A percentile compares a stretch with the other conserved stretches of the same genome.
Evolutionary conservation across 2,797 vertebrate genomes (phyloP).

Genomic region (Trichosurus vulpecula): DNA sequence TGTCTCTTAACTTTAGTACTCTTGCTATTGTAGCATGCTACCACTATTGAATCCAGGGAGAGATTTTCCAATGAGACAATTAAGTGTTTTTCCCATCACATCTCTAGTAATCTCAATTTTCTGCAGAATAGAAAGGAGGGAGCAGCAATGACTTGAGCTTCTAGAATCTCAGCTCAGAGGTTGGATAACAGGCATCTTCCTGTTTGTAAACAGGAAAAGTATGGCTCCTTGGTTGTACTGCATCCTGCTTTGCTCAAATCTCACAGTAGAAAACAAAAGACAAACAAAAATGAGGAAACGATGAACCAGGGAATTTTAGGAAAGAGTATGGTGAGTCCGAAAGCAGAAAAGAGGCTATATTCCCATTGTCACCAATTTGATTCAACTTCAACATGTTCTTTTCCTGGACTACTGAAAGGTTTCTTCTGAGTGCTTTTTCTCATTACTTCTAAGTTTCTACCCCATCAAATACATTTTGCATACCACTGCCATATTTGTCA

Average conservation of each 20-base stretch:
- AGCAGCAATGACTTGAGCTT: neutral
- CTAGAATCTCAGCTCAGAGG: neutral
- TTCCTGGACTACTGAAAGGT: too few species aligned
- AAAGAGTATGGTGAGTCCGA: neutral
- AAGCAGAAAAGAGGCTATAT: neutral
- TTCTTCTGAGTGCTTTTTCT: too few species aligned
- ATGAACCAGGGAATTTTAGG: neutral
- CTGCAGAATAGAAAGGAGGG: neutral
- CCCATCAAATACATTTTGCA: too few species aligned
- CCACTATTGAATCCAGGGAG: neutral
- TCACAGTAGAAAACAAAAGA: neutral
- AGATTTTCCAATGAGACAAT: neutral
- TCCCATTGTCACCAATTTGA: too few species aligned
- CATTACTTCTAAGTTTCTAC: too few species aligned
- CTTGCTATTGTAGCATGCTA: neutral
- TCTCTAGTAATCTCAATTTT: neutral
- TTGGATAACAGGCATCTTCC: neutral
- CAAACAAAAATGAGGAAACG: neutral
- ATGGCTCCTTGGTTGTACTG: neutral
- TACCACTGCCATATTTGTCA: too few species aligned
- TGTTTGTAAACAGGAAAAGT: neutral
- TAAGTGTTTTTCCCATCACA: neutral
- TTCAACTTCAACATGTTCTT: too few species aligned
- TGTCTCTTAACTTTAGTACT: neutral
- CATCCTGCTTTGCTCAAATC: neutral